Percentiles rank a stretch among this genome's conserved stretches.
Conservation (phyloP, 2,888 invertebrate species). For the Sesamia inferens region DNA sequence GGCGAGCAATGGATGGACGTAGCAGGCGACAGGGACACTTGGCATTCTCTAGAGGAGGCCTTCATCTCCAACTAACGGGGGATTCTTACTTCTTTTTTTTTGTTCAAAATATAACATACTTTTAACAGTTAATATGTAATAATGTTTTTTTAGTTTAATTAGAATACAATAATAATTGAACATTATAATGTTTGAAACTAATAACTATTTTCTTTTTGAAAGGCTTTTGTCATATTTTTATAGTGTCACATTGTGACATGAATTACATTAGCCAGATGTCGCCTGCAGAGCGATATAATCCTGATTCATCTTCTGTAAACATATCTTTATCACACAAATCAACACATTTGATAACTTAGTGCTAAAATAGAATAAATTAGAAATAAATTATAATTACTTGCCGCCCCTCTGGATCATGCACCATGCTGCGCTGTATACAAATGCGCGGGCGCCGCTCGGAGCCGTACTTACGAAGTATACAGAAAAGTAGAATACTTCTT, state of each 20-base stretch:
- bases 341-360: constrained; percentile 38
- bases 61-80: no score
- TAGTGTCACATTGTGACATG: no score
- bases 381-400: constrained; percentile 58
- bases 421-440: constrained; percentile 31
- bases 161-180: not conserved
- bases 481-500: constrained; percentile 7
- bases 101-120: no score
- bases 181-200: not conserved
- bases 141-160: no score
- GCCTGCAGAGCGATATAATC: constrained; percentile 33
- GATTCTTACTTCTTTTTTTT: no score
- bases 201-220: not conserved
- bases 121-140: no score
- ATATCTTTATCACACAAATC: constrained; percentile 46
- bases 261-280: not conserved
- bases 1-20: no score
- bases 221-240: not conserved
- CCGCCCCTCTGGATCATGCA: constrained; percentile 16
- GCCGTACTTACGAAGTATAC: not conserved
- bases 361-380: constrained; percentile 47
- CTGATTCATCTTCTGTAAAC: constrained; percentile 50
- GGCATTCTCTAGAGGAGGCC: no score
- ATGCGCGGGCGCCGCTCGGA: constrained; percentile 21
- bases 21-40: no score